These are phyloP conservation scores for Lepidurus apus DNA, from an alignment of 1,140 invertebrate species.

Conservation along the genomic window DNA sequence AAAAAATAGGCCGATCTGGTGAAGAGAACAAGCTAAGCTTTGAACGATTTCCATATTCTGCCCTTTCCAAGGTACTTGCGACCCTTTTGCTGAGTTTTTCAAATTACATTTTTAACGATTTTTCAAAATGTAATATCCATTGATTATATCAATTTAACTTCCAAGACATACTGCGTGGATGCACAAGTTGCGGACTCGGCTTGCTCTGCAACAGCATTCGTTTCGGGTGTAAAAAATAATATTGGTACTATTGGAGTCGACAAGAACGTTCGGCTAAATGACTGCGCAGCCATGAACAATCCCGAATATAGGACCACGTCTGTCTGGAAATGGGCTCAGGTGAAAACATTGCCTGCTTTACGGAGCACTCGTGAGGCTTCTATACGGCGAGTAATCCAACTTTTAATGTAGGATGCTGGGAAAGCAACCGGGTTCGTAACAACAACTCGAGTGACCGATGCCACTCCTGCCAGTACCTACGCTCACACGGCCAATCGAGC, in stretches of 20 bases:
- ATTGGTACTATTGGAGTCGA: conserved; percentile 68
- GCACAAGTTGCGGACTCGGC: conserved; percentile 73
- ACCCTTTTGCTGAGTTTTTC: background rate
- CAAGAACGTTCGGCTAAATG: conserved; percentile 55
- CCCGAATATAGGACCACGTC: conserved; percentile 24
- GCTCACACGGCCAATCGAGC: conserved; percentile 43
- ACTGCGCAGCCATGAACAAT: conserved; percentile 45
- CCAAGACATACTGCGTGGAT: conserved; percentile 70
- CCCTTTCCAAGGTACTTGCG: conserved; percentile 60
- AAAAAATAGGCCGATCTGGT: conserved; percentile 52
- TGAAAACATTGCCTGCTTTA: conserved; percentile 22
- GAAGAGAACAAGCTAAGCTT: conserved; percentile 65
- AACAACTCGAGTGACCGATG: conserved; percentile 46
- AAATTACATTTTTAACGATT: no score
- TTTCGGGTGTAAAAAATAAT: conserved; percentile 70
- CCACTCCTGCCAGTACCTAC: conserved; percentile 46
- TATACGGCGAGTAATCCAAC: background rate
- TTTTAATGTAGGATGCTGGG: conserved; percentile 39
- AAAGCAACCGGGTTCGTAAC: conserved; percentile 47
- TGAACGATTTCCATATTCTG: conserved; percentile 67
- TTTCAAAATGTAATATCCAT: background rate
- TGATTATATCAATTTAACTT: conserved; percentile 23
- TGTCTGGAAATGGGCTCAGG: conserved; percentile 30
- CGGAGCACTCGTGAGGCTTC: no score
- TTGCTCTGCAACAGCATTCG: conserved; percentile 67